Conservation (phyloP, 1,140 invertebrate species). For the Akabosia matsudoensis region DNA sequence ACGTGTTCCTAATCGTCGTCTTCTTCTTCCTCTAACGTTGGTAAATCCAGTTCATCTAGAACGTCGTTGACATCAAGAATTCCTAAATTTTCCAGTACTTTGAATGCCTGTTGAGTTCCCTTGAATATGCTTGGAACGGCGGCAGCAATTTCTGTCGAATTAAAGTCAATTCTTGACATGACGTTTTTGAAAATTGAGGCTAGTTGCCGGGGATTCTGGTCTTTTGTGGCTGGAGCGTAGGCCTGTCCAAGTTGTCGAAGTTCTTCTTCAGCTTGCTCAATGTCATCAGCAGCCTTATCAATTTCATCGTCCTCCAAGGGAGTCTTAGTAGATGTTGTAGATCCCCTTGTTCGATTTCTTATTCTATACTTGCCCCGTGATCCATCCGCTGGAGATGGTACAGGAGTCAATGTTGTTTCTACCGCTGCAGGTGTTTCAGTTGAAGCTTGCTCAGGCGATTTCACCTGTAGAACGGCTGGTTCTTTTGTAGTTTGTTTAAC, state of each 20-base stretch:
- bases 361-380: background rate
- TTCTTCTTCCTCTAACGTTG: background rate
- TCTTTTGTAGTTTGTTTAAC: background rate
- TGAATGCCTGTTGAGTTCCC: constrained; percentile 42
- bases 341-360: background rate
- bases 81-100: constrained; percentile 36
- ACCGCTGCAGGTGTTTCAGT: background rate
- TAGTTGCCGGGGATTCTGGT: constrained; percentile 40
- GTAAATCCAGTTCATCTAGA: background rate
- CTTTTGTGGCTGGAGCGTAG: constrained; percentile 33
- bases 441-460: background rate
- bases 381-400: background rate
- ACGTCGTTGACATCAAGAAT: constrained; percentile 14
- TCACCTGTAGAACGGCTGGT: background rate
- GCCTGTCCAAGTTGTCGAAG: too few species aligned
- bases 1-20: background rate
- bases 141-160: constrained; percentile 37
- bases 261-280: constrained; percentile 25
- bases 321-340: background rate
- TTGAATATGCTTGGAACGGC: constrained; percentile 41
- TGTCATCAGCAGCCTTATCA: constrained; percentile 32
- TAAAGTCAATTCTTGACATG: constrained; percentile 32
- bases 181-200: constrained; percentile 28
- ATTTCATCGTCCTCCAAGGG: constrained; percentile 38
- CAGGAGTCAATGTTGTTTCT: background rate